A percentile compares a stretch with the other conserved stretches of the same genome.
Evolutionary conservation across 1,140 invertebrate species (phyloP).

Genomic region (Aporrectodea caliginosa): DNA sequence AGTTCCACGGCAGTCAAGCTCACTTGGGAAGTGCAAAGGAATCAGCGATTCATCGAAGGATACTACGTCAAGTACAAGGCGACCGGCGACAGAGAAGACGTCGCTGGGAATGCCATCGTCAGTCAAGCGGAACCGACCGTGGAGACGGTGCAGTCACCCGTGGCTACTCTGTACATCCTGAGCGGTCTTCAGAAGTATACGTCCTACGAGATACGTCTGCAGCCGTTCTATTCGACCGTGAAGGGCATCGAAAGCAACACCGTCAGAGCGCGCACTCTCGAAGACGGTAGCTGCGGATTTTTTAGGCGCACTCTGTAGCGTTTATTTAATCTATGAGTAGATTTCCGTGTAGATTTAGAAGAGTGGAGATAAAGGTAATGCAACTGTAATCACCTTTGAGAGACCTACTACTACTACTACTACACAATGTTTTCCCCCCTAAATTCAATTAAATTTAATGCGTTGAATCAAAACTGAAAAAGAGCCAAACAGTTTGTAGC

Average conservation of each 20-base stretch:
- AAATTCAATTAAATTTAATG: too few species aligned
- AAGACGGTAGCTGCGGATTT: constrained; percentile 50
- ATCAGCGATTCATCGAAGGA: constrained; percentile 68
- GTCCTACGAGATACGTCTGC: constrained; percentile 71
- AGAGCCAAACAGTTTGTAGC: too few species aligned
- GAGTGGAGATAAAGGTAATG: too few species aligned
- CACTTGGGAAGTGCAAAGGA: constrained; percentile 71
- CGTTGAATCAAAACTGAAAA: too few species aligned
- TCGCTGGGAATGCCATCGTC: not conserved
- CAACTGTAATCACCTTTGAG: too few species aligned
- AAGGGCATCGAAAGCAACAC: constrained; percentile 69
- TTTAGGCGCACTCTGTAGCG: too few species aligned
- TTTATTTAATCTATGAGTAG: too few species aligned
- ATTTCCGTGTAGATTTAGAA: too few species aligned
- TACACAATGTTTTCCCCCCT: too few species aligned
- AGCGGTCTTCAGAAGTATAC: constrained; percentile 74
- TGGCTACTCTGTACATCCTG: constrained; percentile 62
- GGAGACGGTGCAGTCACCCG: constrained; percentile 43
- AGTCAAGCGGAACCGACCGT: constrained; percentile 29
- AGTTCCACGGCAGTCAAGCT: constrained; percentile 77
- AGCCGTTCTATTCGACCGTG: constrained; percentile 64
- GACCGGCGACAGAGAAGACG: constrained; percentile 61
- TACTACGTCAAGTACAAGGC: constrained; percentile 83
- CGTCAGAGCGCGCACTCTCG: constrained; percentile 55
- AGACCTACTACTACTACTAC: too few species aligned